Conservation (phyloP, 1,140 invertebrate genomes). For the Anadara kagoshimensis region DNA sequence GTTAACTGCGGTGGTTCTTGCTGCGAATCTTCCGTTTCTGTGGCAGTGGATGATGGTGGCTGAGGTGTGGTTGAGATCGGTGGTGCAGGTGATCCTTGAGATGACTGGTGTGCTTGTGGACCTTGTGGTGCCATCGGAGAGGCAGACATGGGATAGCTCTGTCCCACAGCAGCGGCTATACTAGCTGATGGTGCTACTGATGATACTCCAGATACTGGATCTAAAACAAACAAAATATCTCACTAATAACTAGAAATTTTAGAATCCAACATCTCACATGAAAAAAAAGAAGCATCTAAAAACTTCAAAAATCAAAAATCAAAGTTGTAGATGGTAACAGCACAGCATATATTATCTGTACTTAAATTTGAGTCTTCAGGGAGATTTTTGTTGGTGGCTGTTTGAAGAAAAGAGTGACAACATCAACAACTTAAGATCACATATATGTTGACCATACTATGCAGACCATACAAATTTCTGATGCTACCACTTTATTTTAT, state of each 20-base stretch:
- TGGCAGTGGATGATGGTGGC: conserved; percentile 14
- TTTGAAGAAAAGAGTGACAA: too few relatives aligned
- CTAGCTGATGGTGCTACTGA: conserved; percentile 45
- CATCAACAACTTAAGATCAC: too few relatives aligned
- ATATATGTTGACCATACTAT: too few relatives aligned
- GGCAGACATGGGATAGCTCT: conserved; percentile 61
- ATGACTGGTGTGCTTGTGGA: conserved; percentile 37
- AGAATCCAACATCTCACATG: neutral
- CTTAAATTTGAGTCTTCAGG: neutral
- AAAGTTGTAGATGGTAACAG: neutral
- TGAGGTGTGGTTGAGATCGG: conserved; percentile 32
- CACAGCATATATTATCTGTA: neutral
- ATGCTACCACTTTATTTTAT: too few relatives aligned
- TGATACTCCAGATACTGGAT: conserved; percentile 22
- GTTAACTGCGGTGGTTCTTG: neutral
- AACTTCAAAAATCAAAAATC: neutral
- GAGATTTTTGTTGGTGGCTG: too few relatives aligned
- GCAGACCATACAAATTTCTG: too few relatives aligned
- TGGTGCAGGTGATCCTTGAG: conserved; percentile 41
- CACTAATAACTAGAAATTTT: neutral
- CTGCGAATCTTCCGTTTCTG: neutral
- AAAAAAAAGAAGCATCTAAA: neutral
- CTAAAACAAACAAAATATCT: conserved; percentile 18
- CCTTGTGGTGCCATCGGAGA: conserved; percentile 65
- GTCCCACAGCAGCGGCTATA: conserved; percentile 48